Percentiles rank a stretch among this genome's conserved stretches.
These are phyloP conservation scores for Phylloscopus collybita DNA, from an alignment of 2,797 vertebrate genomes.

Conservation along the genomic window DNA sequence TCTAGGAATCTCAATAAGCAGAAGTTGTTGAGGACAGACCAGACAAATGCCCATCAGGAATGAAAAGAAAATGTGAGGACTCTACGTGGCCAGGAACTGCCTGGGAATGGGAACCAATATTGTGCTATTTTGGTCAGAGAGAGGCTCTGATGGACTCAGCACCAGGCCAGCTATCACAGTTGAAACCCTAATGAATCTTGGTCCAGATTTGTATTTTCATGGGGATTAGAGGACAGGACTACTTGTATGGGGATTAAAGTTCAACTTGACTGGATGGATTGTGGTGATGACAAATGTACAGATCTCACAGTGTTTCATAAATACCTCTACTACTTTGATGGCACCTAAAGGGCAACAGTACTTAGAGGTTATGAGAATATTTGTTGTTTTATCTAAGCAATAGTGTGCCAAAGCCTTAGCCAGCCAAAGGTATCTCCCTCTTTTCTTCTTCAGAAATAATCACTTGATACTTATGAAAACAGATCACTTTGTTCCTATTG, in stretches of 20 bases:
- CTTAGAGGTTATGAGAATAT: neutral
- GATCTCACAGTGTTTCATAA: neutral
- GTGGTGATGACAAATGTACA: neutral
- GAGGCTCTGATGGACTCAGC: neutral
- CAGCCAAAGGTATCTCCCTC: neutral
- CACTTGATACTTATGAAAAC: conserved; percentile 43
- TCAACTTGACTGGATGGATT: neutral
- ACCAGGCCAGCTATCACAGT: neutral
- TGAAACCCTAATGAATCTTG: neutral
- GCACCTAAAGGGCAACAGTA: neutral
- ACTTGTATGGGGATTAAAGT: neutral
- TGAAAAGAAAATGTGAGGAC: neutral
- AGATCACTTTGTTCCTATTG: conserved; percentile 52
- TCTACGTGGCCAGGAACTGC: neutral
- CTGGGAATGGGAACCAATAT: neutral
- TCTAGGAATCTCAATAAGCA: neutral
- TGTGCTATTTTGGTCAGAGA: neutral
- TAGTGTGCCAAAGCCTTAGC: neutral
- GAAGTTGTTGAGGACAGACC: neutral
- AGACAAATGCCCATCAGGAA: neutral
- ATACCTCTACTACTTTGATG: neutral
- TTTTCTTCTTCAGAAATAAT: conserved; percentile 43
- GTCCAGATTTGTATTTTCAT: neutral
- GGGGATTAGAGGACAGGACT: neutral
- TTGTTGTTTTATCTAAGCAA: conserved; percentile 9